These are phyloP conservation scores for Barbus barbus DNA, from an alignment of 2,113 vertebrate genomes.

Conservation along the genomic window DNA sequence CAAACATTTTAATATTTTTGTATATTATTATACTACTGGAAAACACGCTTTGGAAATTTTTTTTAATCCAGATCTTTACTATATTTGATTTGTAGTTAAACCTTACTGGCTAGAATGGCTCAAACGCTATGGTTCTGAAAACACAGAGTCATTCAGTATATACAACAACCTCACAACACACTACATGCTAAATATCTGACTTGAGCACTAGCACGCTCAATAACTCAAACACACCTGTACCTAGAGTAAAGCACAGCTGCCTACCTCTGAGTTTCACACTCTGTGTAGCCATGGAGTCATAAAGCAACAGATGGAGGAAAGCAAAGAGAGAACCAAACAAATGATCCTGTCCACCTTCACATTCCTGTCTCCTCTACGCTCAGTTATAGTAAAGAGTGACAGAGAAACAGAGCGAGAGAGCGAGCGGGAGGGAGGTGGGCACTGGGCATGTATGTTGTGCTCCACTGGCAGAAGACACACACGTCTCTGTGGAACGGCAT, in stretches of 20 bases:
- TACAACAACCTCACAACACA: background rate
- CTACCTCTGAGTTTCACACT: constrained; percentile 72
- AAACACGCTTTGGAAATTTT: background rate
- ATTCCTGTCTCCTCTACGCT: constrained; percentile 54
- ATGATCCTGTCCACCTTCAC: constrained; percentile 39
- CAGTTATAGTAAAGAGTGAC: constrained; percentile 61
- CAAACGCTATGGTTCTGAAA: background rate
- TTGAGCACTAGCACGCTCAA: background rate
- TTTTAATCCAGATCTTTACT: background rate
- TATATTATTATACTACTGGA: background rate
- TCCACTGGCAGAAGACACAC: constrained; percentile 60
- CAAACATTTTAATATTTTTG: too few species aligned
- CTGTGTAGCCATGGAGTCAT: constrained; percentile 64
- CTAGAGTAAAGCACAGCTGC: background rate
- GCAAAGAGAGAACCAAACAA: constrained; percentile 23
- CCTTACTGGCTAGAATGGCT: background rate
- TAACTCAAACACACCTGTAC: background rate
- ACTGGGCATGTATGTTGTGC: constrained; percentile 55
- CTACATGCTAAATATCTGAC: background rate
- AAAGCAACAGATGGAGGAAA: constrained; percentile 36
- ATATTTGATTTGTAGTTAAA: background rate
- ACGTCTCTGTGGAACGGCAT: constrained; percentile 57
- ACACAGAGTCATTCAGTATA: background rate
- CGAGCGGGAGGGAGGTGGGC: constrained; percentile 38
- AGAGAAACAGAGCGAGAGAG: constrained; percentile 49